These are phyloP conservation scores for Sylvietta virens DNA, from an alignment of 2,113 vertebrate species.

Conservation along the genomic window DNA sequence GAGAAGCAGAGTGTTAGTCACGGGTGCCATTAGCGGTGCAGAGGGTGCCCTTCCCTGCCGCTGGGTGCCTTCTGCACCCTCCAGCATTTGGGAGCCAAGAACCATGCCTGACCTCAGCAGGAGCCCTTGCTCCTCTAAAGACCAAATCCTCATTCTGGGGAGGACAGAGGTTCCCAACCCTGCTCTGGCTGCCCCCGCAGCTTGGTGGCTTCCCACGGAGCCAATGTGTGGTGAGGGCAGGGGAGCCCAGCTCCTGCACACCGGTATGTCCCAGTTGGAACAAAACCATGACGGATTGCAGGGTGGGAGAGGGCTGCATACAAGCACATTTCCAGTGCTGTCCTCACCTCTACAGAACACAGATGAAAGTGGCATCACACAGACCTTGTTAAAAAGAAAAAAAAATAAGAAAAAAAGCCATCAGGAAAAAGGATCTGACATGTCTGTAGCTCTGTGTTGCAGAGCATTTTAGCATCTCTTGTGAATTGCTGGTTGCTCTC, in stretches of 20 bases:
- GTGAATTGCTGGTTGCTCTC: conserved; percentile 1
- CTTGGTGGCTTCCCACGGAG: fast-evolving
- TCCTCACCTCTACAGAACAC: background rate
- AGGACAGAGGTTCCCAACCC: background rate
- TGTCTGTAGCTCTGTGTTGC: background rate
- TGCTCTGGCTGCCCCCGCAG: fast-evolving
- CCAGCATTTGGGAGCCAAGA: background rate
- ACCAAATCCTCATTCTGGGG: background rate
- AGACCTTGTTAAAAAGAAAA: background rate
- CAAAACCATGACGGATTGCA: background rate
- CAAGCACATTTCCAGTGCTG: background rate
- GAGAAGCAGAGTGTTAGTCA: fast-evolving
- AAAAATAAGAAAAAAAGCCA: background rate
- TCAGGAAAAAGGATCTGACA: background rate
- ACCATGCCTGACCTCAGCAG: fast-evolving
- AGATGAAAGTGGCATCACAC: background rate
- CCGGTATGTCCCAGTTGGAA: background rate
- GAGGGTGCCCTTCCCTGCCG: background rate
- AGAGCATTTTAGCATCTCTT: background rate
- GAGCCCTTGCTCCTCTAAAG: background rate
- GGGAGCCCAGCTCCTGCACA: background rate
- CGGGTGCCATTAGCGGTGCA: fast-evolving
- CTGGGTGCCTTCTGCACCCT: background rate
- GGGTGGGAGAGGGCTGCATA: background rate
- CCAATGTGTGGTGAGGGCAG: fast-evolving